phyloP scores from a whole-genome alignment of 2,113 vertebrate species.

The Arizona elegans region DNA sequence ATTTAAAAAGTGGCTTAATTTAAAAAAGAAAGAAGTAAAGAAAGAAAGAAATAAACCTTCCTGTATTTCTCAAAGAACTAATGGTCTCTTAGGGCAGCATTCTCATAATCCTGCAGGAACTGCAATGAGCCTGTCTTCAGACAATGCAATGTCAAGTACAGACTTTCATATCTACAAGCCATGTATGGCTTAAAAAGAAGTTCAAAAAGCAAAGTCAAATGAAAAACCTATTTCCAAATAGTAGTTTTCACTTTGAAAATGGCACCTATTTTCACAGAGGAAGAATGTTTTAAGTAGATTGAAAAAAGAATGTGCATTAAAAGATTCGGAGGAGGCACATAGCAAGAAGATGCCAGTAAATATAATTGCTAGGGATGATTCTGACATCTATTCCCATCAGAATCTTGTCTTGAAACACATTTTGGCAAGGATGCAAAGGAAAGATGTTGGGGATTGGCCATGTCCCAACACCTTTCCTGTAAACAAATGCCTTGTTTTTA shows the following conservation, averaged over 20 bases:
- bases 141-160: not conserved
- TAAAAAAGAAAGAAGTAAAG: not conserved
- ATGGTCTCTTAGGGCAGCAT: not conserved
- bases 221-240: not conserved
- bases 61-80: not conserved
- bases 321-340: not conserved
- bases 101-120: not conserved
- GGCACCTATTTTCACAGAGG: not conserved
- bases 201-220: not conserved
- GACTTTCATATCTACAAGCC: not conserved
- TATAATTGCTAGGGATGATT: not conserved
- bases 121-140: not conserved
- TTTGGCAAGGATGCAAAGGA: not conserved
- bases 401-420: not conserved
- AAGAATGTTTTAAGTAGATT: not conserved
- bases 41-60: not conserved
- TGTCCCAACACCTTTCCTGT: not conserved
- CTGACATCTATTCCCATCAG: not conserved
- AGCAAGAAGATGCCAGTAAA: not conserved
- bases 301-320: not conserved
- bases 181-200: not conserved
- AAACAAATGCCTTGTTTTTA: not conserved
- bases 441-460: not conserved
- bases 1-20: not conserved
- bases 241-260: not conserved